Base-by-base conservation (phyloP, 2,888 invertebrate species). In the Melieria omissa region DNA sequence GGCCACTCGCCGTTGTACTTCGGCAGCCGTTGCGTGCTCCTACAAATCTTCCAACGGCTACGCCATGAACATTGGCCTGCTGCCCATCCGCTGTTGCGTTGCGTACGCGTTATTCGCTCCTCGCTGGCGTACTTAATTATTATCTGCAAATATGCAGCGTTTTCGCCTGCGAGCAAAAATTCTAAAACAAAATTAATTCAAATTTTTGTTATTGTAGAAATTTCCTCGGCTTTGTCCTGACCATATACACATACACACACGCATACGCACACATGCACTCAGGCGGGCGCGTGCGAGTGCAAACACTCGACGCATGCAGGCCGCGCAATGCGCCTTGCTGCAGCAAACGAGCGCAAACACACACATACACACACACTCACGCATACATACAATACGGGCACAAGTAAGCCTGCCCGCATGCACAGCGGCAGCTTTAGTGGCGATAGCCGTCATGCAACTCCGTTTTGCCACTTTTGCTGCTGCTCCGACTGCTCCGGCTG, bases 101-200 rank as follows among this genome's bases (percentile, higher is more conserved):
- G 60, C 60, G 41, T 16, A 7, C 54, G 62, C 57, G 14, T 52
- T 65, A 41, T 57, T 41, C 65, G 10, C 70, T 57, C 60, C 70
- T 62, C 78, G 81, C 80, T 80, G 80, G 77, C 81, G 83, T 82
- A 84, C 84, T 84, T 84, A 83, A 84, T 84, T 84, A 84, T 84
- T 84, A 84, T 84, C 84, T 82, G 84, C 84, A 84, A 84, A 84
- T 84, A 84, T 84, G 82, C 83, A 84, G 82, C 75, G 76, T 76
- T 76, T 75, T 68, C 77, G 79, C 77, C 82, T 80, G 80, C 79
- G 76, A 79, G 82, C 80, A 78, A 84, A 84, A 84, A 81, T 82
- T 83, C 82, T 81, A 82, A 85, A 85, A 85, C 84, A 84, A 84
- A 85, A 85, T 85, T 85, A 85, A 85, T 84, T 85, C 85, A 81